These are phyloP conservation scores for Radopholus similis DNA, from an alignment of 1,140 invertebrate genomes.

Conservation along the genomic window DNA sequence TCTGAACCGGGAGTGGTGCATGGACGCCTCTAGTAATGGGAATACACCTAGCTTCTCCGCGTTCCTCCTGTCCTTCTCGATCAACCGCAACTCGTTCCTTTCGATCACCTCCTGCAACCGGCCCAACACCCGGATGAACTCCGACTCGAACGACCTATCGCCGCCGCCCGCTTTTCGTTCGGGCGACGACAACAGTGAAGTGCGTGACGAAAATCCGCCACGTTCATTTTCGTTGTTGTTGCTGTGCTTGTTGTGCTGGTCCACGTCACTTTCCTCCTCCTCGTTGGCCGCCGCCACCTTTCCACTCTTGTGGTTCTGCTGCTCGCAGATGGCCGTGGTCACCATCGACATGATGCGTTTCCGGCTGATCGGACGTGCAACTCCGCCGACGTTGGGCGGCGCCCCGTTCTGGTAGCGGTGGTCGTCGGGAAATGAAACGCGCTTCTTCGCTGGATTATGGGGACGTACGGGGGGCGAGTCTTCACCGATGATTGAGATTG, in stretches of 20 bases:
- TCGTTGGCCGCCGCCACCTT: not conserved
- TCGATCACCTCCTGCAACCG: slow-evolving; percentile 72
- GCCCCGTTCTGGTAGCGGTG: not conserved
- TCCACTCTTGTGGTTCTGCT: slow-evolving; percentile 15
- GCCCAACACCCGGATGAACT: slow-evolving; percentile 68
- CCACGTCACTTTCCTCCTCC: not conserved
- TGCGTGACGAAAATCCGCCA: too few species aligned
- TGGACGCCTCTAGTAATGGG: too few species aligned
- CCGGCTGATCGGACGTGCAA: slow-evolving; percentile 11
- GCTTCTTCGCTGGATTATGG: slow-evolving; percentile 20
- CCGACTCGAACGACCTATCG: slow-evolving; percentile 63
- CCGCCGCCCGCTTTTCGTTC: not conserved
- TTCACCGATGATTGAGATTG: not conserved
- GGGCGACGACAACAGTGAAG: too few species aligned
- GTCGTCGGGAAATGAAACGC: slow-evolving; percentile 41
- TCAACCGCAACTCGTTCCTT: slow-evolving; percentile 67
- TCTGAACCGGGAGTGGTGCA: slow-evolving; percentile 60
- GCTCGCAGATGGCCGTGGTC: not conserved
- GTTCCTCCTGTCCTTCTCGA: slow-evolving; percentile 70
- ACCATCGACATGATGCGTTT: not conserved
- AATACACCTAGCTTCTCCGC: slow-evolving; percentile 64
- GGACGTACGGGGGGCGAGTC: not conserved
- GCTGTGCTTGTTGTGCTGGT: slow-evolving; percentile 6
- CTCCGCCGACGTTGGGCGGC: slow-evolving; percentile 17
- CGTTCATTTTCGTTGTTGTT: too few species aligned